Conservation (phyloP, 2,797 vertebrate species). For the Allochrocebus solatus region DNA sequence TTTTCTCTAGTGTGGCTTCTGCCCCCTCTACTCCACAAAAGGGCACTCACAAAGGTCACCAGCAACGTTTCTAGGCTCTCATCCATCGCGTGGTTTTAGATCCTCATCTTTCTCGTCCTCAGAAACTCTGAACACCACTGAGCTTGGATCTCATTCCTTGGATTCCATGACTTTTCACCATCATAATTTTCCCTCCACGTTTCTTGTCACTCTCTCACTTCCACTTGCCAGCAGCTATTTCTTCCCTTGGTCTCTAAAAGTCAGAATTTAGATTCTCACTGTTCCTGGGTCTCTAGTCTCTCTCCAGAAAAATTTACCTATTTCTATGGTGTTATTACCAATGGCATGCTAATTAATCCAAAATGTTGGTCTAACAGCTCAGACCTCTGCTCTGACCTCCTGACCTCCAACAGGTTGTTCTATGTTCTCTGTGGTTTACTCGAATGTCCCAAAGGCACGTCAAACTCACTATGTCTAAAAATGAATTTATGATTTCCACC, state of each 20-base stretch:
- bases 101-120: not conserved
- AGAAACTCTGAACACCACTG: not conserved
- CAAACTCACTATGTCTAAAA: not conserved
- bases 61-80: not conserved
- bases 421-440: not conserved
- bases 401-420: not conserved
- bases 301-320: not conserved
- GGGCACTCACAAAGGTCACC: not conserved
- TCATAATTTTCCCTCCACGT: not conserved
- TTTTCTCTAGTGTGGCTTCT: not conserved
- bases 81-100: not conserved
- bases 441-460: not conserved
- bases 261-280: not conserved
- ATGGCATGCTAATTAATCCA: not conserved
- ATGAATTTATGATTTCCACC: not conserved
- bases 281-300: not conserved
- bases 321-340: not conserved
- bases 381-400: not conserved
- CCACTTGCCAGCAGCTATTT: not conserved
- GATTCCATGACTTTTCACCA: not conserved
- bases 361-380: not conserved
- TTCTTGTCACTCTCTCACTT: fast-evolving
- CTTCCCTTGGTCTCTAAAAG: not conserved
- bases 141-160: not conserved
- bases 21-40: not conserved